Base-by-base conservation (phyloP, 2,797 vertebrate genomes). In the Phoebastria nigripes region DNA sequence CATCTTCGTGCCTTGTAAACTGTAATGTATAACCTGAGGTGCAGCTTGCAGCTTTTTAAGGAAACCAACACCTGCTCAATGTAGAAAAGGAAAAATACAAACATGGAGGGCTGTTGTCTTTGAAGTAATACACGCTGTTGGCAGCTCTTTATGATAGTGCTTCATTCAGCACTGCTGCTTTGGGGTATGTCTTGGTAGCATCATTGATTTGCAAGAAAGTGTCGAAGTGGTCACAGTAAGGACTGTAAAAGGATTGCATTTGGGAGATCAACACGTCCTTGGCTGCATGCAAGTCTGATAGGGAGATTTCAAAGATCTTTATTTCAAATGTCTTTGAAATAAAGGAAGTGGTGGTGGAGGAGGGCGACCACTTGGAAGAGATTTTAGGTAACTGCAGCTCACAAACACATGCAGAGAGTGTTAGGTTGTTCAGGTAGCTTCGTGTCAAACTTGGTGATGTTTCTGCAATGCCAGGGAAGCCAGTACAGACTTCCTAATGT, bases 41-140 rank as follows among this genome's bases (percentile, higher is more conserved):
- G 31, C 15, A 54, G 19, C 42, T 83, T 56, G 31, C 18, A 54
- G 19, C 42, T 83, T 62, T 72, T 20, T 16, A 37, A 37, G 59
- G 72, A 61, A 37, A n/a, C 20, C 22, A 62, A 5, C 25, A 19
- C 41, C 44, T 65, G 21, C 84, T 65, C 8, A 1, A 4, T 19
- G 29, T 33, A 24, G 22, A 42, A 78, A 49, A 59, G 61, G 28
- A 8, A 55, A 72, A 46, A 49, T 5, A 51, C 39, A 22, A 39
- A 21, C 12, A 7, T 3, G 18, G n/a, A 42, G 24, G 35, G 37
- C 46, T 55, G 26, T 21, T 55, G 55, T 51, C 74, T 59, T 58
- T 1, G 2, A 17, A 44, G n/a, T 26, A 16, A 14, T 24, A 15
- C 46, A 0, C 0, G 2, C 41, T 51, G 10, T n/a, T 83, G 69